Evolutionary conservation across 1,140 invertebrate genomes (phyloP).

Genomic region (Drosophila oshimai): DNA sequence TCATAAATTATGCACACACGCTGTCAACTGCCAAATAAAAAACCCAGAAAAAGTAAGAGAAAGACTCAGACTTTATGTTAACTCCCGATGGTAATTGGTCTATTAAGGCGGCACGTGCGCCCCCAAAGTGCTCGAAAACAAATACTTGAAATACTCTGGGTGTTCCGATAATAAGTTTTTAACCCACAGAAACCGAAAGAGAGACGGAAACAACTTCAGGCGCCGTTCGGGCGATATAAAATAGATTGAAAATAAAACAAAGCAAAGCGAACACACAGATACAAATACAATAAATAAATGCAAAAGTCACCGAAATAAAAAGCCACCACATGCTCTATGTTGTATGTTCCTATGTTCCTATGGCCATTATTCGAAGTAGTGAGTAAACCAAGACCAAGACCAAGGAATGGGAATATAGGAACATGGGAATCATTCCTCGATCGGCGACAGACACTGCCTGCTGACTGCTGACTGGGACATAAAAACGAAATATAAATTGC

Average conservation of each 20-base stretch:
- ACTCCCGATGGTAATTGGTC: slow-evolving; percentile 24
- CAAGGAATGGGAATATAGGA: slow-evolving; percentile 1
- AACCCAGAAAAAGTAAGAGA: background rate
- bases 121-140: slow-evolving; percentile 20
- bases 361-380: slow-evolving; percentile 26
- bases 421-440: slow-evolving; percentile 15
- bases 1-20: slow-evolving; percentile 7
- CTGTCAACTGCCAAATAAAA: too few relatives aligned
- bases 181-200: slow-evolving; percentile 1
- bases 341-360: too few relatives aligned
- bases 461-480: slow-evolving; percentile 47
- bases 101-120: slow-evolving; percentile 51
- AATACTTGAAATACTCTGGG: slow-evolving; percentile 30
- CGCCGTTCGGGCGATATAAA: slow-evolving; percentile 56
- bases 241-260: slow-evolving; percentile 54
- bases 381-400: too few relatives aligned
- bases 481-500: slow-evolving; percentile 80
- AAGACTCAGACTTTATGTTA: background rate
- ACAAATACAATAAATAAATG: slow-evolving; percentile 66
- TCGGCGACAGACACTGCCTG: slow-evolving; percentile 7
- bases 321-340: background rate
- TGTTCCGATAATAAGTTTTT: slow-evolving; percentile 8
- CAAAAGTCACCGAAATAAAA: slow-evolving; percentile 37
- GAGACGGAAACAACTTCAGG: slow-evolving; percentile 31
- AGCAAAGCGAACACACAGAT: background rate